Evolutionary conservation across 2,113 vertebrate genomes (phyloP).

Genomic region (Salvator merianae): DNA sequence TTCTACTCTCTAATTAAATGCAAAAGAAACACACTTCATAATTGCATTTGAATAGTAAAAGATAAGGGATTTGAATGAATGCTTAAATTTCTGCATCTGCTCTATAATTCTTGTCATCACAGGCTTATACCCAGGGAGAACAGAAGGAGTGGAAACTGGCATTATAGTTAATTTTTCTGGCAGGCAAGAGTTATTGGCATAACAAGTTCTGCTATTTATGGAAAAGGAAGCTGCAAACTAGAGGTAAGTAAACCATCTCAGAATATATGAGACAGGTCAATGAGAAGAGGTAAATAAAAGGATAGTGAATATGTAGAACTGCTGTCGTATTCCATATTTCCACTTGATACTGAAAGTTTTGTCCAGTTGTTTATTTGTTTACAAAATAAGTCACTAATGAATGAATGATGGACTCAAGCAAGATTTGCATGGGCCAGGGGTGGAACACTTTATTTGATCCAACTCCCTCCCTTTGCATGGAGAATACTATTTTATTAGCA

Average conservation of each 20-base stretch:
- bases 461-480: too few relatives aligned
- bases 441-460: too few relatives aligned
- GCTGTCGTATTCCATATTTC: neutral
- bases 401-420: too few relatives aligned
- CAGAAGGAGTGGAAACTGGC: slow-evolving; percentile 25
- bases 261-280: slow-evolving; percentile 25
- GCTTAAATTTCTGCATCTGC: slow-evolving; percentile 58
- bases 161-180: slow-evolving; percentile 33
- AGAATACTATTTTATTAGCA: too few relatives aligned
- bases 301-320: neutral
- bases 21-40: slow-evolving; percentile 55
- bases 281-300: slow-evolving; percentile 15
- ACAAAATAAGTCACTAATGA: too few relatives aligned
- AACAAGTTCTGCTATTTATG: slow-evolving; percentile 24
- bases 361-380: too few relatives aligned
- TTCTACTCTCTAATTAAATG: slow-evolving; percentile 62
- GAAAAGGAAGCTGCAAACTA: slow-evolving; percentile 15
- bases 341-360: slow-evolving; percentile 5
- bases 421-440: too few relatives aligned
- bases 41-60: slow-evolving; percentile 51
- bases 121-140: slow-evolving; percentile 16
- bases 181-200: slow-evolving; percentile 31
- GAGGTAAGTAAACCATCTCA: slow-evolving; percentile 24
- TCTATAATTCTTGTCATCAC: slow-evolving; percentile 32
- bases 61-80: slow-evolving; percentile 52